Evolutionary conservation across 2,888 invertebrate genomes (phyloP), one percentile per base, ranked within the genome.

Genomic region (Watsonalla cultraria): DNA sequence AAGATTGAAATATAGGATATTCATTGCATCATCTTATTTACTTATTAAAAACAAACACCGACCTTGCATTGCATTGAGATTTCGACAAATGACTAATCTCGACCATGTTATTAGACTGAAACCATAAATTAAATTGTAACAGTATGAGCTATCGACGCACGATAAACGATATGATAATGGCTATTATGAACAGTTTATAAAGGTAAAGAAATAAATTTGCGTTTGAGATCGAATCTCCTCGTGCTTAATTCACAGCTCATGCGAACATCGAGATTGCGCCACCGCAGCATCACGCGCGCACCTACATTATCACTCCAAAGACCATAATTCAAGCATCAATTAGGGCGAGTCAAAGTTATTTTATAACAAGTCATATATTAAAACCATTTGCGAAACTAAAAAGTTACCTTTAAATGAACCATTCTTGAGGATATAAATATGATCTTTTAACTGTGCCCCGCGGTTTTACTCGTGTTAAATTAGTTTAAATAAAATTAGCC

Each of bases 241-340:
- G 82, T 67, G 61, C 77, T 70, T 83, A 85, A 86, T 84, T 80
- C 70, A 74, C 69, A 64, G 66, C 68, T 80, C 82, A 81, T 80
- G 79, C 73, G 72, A 70, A 70, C 63, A 57, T 42, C 42, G 58
- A 54, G 46, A 47, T 80, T 82, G 69, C 78, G 68, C 70, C 72
- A 78, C 52, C 57, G 34, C 56, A 54, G 55, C 61, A 60, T 80
- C 80, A 79, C 75, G 78, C 70, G 59, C 52, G 60, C 45, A 46
- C 46, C 33, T 57, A 53, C 56, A 59, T 58, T 53, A 59, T 56
- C 54, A 47, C 50, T 42, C 45, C 24, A 35, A 54, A 39, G 47
- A 56, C 47, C 34, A 54, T 53, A 57, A 60, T 62, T 55, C 53
- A 56, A 54, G 50, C 52, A 61, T 59, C 57, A 55, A 58, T 62